phyloP scores from a whole-genome alignment of 2,797 vertebrate genomes.

The Myotis daubentonii region DNA sequence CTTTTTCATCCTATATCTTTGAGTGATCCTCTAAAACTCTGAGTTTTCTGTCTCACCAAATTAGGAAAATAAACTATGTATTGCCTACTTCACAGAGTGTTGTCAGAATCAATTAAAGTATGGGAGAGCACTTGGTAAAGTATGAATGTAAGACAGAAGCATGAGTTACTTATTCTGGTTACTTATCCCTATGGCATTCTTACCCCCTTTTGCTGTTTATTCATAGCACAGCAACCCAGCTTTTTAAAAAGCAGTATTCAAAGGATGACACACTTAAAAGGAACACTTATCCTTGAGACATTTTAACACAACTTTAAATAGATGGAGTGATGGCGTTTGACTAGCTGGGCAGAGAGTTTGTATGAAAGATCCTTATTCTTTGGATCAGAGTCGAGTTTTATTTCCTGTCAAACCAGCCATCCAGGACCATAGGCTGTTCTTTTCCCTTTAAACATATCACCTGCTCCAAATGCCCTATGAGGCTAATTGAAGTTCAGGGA shows the following conservation, averaged over 20 bases:
- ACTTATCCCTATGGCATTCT: conserved; percentile 11
- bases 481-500: conserved; percentile 32
- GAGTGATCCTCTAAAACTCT: conserved; percentile 24
- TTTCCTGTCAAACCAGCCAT: conserved; percentile 55
- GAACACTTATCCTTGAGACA: background rate
- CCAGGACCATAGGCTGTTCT: conserved; percentile 19
- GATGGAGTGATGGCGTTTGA: conserved; percentile 17
- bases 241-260: background rate
- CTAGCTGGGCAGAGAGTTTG: background rate
- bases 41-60: conserved; percentile 30
- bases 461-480: conserved; percentile 42
- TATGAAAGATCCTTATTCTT: conserved; percentile 48
- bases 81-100: background rate
- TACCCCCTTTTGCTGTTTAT: background rate
- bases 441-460: conserved; percentile 52
- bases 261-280: background rate
- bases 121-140: background rate
- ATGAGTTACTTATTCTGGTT: background rate
- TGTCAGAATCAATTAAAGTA: background rate
- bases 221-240: background rate
- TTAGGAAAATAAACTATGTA: background rate
- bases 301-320: conserved; percentile 23
- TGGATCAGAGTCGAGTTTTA: conserved; percentile 34
- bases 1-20: conserved; percentile 5
- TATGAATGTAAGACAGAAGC: background rate